phyloP scores from a whole-genome alignment of 2,888 invertebrate genomes.

The Agonum fuliginosum region DNA sequence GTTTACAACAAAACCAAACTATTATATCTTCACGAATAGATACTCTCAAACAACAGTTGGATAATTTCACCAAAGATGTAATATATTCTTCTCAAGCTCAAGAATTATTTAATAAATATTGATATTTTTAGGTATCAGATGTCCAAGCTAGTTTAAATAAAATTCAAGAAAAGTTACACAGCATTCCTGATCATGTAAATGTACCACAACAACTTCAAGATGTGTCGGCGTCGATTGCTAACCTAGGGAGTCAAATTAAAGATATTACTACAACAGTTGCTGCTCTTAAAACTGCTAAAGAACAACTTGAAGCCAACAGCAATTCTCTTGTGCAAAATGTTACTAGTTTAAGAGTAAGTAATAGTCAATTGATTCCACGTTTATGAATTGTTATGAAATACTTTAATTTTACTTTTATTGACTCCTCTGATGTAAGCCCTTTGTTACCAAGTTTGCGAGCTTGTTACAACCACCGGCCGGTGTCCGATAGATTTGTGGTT shows the following conservation, averaged over 20 bases:
- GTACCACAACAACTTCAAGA: slow-evolving; percentile 76
- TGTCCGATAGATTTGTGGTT: no score
- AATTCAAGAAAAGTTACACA: slow-evolving; percentile 77
- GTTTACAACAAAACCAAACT: slow-evolving; percentile 81
- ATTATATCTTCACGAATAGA: slow-evolving; percentile 76
- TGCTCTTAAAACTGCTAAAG: slow-evolving; percentile 68
- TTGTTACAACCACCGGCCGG: no score
- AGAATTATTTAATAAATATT: slow-evolving; percentile 13
- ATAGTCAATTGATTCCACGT: background rate
- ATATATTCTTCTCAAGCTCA: slow-evolving; percentile 30
- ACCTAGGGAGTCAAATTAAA: slow-evolving; percentile 78
- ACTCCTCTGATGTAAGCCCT: no score
- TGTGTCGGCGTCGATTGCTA: slow-evolving; percentile 76
- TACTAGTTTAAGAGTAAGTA: slow-evolving; percentile 65
- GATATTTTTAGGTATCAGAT: slow-evolving; percentile 70
- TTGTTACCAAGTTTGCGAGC: no score
- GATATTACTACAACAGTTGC: slow-evolving; percentile 71
- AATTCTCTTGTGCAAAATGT: slow-evolving; percentile 64
- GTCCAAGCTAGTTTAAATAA: slow-evolving; percentile 73
- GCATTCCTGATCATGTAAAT: slow-evolving; percentile 77
- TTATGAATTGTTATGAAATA: no score
- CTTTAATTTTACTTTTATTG: no score
- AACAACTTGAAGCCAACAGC: slow-evolving; percentile 61
- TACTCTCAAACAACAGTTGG: slow-evolving; percentile 76
- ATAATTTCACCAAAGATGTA: slow-evolving; percentile 69